Percentiles rank a stretch among this genome's conserved stretches.
Evolutionary conservation across 2,113 vertebrate genomes (phyloP).

Genomic region (Mesitornis unicolor): DNA sequence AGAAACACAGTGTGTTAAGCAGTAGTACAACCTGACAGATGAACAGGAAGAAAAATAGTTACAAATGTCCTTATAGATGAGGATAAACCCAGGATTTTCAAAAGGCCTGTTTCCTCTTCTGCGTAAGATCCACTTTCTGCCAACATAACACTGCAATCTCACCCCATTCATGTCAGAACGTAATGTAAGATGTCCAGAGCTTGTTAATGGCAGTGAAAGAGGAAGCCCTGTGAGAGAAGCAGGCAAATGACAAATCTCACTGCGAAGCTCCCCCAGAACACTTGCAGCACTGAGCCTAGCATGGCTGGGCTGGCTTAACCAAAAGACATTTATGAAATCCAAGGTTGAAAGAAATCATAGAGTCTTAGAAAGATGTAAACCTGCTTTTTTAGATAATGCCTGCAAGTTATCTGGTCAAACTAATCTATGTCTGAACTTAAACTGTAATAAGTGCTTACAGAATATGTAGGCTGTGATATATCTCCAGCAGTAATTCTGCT

Average conservation of each 20-base stretch:
- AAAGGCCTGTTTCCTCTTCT: background rate
- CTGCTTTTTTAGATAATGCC: background rate
- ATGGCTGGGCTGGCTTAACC: background rate
- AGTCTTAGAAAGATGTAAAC: background rate
- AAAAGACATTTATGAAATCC: background rate
- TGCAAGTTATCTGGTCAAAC: slow-evolving; percentile 13
- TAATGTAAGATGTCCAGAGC: background rate
- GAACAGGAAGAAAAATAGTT: background rate
- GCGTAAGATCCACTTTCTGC: background rate
- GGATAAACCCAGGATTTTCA: background rate
- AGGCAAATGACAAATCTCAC: background rate
- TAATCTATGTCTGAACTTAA: slow-evolving; percentile 3
- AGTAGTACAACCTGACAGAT: background rate
- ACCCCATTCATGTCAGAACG: background rate
- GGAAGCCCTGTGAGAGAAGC: background rate
- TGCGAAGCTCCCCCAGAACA: background rate
- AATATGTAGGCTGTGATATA: slow-evolving; percentile 40
- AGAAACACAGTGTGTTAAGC: background rate
- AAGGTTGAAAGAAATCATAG: background rate
- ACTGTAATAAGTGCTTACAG: background rate
- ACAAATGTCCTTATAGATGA: background rate
- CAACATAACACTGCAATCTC: rapidly evolving
- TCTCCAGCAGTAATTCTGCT: slow-evolving; percentile 22
- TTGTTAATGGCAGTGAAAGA: background rate
- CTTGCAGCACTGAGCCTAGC: background rate